Base-by-base conservation (phyloP, 30 jellyfish, hydroid and myxozoan genomes). In the Cassiopea andromeda region DNA sequence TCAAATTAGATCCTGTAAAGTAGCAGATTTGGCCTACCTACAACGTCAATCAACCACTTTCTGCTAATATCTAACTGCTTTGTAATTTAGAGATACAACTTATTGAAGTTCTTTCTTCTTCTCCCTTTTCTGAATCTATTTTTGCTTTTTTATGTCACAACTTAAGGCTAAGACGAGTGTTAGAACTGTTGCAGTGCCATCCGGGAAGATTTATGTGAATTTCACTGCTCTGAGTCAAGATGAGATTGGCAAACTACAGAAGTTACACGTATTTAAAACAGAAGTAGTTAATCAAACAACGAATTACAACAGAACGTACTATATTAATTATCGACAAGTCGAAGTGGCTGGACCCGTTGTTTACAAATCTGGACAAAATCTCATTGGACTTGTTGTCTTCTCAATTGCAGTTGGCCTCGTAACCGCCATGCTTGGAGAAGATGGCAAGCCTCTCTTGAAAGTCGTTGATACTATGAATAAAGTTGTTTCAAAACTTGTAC, bases 331-430 rank as follows among this genome's bases (percentile, higher is more conserved):
- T 43, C 68, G 58, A 44, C 70, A 77, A 46, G 97, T 75, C 16
- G 54, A 67, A 44, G 87, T 77, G 1, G 93, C 89, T 18, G 97
- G 97, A 19, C 90, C 86, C 17, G 44, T 85, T 9, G 78, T 43
- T 7, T 90, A 90, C 73, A 77, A 75, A 43, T 77, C 93, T 5
- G 97, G 97, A 18, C 90, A 86, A 48, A 90, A 90, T 71, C 89
- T 90, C 83, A 86, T 90, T 74, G 97, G 97, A 9, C 77, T 90
- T 27, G 97, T 90, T 2, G 90, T 90, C 44, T 90, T 90, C 67
- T 82, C 97, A 38, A 90, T 90, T 43, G 97, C 91, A 7, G 93
- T 90, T 44, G 97, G 97, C 58, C 88, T 90, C 50, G 93, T 90
- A 49, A 77, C 93, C 14, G 97, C 92, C 57, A 38, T 85, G 9